These are phyloP conservation scores for Cheirogaleus major DNA, from an alignment of 2,797 vertebrate genomes.

Conservation along the genomic window DNA sequence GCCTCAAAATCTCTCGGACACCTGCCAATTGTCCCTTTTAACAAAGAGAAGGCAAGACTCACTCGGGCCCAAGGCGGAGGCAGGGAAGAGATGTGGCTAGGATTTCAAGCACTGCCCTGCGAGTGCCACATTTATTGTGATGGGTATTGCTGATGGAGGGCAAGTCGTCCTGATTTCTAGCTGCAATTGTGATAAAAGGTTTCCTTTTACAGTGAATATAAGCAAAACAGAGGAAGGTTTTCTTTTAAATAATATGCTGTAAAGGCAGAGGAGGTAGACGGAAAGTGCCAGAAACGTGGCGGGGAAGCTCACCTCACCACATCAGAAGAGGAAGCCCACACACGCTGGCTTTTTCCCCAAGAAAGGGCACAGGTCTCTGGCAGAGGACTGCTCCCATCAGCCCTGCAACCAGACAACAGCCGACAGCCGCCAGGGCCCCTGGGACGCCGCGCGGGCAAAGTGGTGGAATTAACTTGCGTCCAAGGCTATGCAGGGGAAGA, in stretches of 20 bases:
- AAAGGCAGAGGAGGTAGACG: background rate
- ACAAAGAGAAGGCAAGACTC: background rate
- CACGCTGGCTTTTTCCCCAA: background rate
- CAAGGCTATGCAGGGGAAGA: background rate
- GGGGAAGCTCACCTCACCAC: background rate
- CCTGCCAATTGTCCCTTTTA: background rate
- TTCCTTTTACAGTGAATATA: background rate
- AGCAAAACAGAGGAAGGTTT: background rate
- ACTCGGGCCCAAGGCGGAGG: background rate
- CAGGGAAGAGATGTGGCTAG: too few species aligned
- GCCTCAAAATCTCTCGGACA: background rate
- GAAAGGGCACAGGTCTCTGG: background rate
- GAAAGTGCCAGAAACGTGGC: fast-evolving
- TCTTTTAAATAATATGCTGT: background rate
- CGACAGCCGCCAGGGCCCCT: background rate
- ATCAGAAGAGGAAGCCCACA: background rate
- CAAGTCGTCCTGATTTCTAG: background rate
- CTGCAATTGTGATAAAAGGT: background rate
- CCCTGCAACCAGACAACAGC: background rate
- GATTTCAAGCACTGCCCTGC: background rate
- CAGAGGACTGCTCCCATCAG: background rate
- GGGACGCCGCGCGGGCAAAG: background rate
- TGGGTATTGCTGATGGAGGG: too few species aligned
- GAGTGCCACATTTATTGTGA: background rate
- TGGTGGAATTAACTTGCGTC: background rate